These are phyloP conservation scores for Rana temporaria DNA, from an alignment of 2,113 vertebrate species.

Conservation along the genomic window DNA sequence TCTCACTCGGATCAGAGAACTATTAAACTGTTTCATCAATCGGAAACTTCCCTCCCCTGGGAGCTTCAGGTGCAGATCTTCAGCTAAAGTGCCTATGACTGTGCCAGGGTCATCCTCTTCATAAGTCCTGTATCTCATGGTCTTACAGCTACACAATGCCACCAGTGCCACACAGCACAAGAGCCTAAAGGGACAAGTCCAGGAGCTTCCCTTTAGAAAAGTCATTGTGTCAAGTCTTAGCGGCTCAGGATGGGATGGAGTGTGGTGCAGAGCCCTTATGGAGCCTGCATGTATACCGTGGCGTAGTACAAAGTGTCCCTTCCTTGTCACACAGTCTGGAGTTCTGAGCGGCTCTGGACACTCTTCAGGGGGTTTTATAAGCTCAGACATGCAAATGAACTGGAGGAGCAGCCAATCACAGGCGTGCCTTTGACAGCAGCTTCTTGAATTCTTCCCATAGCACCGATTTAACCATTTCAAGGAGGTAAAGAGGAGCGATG, in stretches of 20 bases:
- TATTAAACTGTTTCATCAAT: conserved; percentile 93
- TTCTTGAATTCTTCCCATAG: conserved; percentile 70
- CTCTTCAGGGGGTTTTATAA: conserved; percentile 80
- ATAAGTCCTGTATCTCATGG: conserved; percentile 87
- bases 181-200: conserved; percentile 61
- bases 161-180: conserved; percentile 73
- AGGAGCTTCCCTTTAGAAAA: conserved; percentile 20
- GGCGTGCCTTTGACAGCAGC: conserved; percentile 41
- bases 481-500: conserved; percentile 65
- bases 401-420: conserved; percentile 71
- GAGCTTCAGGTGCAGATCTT: conserved; percentile 87
- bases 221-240: conserved; percentile 60
- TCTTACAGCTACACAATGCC: conserved; percentile 75
- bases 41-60: conserved; percentile 87
- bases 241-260: neutral
- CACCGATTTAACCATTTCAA: conserved; percentile 75
- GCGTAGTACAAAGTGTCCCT: neutral
- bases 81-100: conserved; percentile 91
- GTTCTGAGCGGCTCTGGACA: conserved; percentile 45
- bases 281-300: neutral
- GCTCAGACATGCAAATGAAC: conserved; percentile 85
- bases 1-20: conserved; percentile 86
- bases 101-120: conserved; percentile 90
- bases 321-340: conserved; percentile 15
- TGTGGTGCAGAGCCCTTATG: neutral